A percentile compares a stretch with the other conserved stretches of the same genome.
Evolutionary conservation across 2,113 vertebrate species (phyloP).

Genomic region (Semnornis frantzii): DNA sequence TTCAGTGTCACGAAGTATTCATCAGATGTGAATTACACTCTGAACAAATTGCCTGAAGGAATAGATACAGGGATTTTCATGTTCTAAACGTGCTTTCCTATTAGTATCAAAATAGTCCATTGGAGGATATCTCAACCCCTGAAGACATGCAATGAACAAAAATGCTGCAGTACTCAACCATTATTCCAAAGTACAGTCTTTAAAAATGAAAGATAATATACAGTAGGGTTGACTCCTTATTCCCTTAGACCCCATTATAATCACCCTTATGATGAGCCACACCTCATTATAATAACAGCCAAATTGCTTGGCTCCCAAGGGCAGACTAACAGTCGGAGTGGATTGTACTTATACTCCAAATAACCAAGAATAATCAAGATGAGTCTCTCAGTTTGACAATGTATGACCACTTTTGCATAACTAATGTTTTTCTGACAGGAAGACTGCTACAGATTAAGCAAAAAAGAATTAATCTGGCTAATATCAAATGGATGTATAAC

Average conservation of each 20-base stretch:
- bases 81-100: slow-evolving; percentile 56
- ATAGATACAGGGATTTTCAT: slow-evolving; percentile 48
- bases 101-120: slow-evolving; percentile 70
- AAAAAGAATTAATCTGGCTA: slow-evolving; percentile 53
- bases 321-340: slow-evolving; percentile 70
- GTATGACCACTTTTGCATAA: slow-evolving; percentile 74
- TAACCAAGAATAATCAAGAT: slow-evolving; percentile 77
- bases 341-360: slow-evolving; percentile 78
- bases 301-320: slow-evolving; percentile 78
- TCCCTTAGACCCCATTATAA: slow-evolving; percentile 74
- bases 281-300: slow-evolving; percentile 78
- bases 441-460: slow-evolving; percentile 59
- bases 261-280: slow-evolving; percentile 73
- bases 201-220: slow-evolving; percentile 71
- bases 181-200: slow-evolving; percentile 61
- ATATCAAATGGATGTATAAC: slow-evolving; percentile 49
- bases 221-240: slow-evolving; percentile 57
- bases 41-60: slow-evolving; percentile 58
- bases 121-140: slow-evolving; percentile 52
- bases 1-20: slow-evolving; percentile 61
- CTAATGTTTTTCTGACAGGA: slow-evolving; percentile 54
- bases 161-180: slow-evolving; percentile 49
- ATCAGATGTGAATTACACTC: slow-evolving; percentile 56
- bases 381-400: slow-evolving; percentile 69
- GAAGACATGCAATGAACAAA: slow-evolving; percentile 59